Evolutionary conservation across 2,113 vertebrate species (phyloP).

Genomic region (Sapayoa aenigma): DNA sequence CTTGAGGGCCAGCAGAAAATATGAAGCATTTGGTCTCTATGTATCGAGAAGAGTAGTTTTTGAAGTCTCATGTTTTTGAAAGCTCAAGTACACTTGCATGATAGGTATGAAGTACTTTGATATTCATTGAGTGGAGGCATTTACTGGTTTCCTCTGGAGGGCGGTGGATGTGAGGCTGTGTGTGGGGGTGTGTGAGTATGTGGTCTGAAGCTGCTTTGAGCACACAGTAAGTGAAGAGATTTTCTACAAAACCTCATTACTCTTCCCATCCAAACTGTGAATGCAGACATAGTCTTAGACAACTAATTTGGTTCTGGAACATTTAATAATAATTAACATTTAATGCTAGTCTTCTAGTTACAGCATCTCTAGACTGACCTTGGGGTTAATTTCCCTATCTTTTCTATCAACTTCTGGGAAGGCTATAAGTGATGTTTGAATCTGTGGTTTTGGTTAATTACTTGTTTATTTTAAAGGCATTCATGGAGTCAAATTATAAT

Average conservation of each 20-base stretch:
- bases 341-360: background rate
- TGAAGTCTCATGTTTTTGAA: background rate
- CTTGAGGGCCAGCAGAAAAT: background rate
- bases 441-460: background rate
- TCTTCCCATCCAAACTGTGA: background rate
- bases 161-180: no score
- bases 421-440: background rate
- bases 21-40: background rate
- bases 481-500: background rate
- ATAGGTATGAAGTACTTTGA: background rate
- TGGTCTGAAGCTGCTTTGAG: background rate
- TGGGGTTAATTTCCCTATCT: background rate
- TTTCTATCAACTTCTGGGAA: background rate
- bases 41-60: background rate
- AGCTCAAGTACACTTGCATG: background rate
- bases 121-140: background rate
- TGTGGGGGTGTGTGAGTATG: background rate
- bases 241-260: background rate
- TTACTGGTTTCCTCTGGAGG: background rate
- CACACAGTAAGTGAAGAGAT: background rate
- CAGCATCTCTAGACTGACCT: background rate
- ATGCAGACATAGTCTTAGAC: background rate
- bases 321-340: background rate
- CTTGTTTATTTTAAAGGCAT: background rate
- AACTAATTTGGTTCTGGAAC: background rate